Conservation (phyloP, 1,140 invertebrate genomes). For the Tribolium madens region DNA sequence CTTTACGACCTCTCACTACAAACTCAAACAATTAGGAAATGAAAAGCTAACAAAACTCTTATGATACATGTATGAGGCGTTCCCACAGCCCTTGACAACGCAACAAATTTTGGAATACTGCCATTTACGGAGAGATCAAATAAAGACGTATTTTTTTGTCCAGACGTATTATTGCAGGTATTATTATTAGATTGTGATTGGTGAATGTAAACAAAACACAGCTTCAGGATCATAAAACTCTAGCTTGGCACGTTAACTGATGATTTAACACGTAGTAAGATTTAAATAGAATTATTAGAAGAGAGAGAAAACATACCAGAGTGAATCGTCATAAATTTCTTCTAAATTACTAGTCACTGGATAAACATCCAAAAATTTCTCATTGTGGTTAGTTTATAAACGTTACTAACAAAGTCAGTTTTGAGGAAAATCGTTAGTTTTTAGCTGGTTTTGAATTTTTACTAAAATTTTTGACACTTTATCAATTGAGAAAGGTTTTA, state of each 20-base stretch:
- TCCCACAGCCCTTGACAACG: constrained; percentile 1
- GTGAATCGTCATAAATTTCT: background rate
- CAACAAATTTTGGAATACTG: background rate
- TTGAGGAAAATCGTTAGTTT: no score
- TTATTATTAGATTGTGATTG: background rate
- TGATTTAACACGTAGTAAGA: background rate
- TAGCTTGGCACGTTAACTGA: background rate
- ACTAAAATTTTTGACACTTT: no score
- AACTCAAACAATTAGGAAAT: constrained; percentile 36
- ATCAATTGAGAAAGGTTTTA: no score
- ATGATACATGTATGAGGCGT: background rate
- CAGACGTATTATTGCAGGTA: no score
- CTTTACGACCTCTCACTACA: constrained; percentile 33
- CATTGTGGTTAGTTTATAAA: background rate
- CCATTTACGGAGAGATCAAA: background rate
- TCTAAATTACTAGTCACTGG: background rate
- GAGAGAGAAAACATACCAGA: background rate
- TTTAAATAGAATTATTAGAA: background rate
- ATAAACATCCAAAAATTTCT: background rate
- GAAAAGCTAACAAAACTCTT: constrained; percentile 26
- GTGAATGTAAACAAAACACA: background rate
- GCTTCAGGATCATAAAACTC: background rate
- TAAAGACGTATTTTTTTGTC: background rate
- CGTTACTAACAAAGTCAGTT: no score
- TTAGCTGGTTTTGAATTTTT: no score